phyloP scores from a whole-genome alignment of 2,797 vertebrate species.

The Phoebastria nigripes region DNA sequence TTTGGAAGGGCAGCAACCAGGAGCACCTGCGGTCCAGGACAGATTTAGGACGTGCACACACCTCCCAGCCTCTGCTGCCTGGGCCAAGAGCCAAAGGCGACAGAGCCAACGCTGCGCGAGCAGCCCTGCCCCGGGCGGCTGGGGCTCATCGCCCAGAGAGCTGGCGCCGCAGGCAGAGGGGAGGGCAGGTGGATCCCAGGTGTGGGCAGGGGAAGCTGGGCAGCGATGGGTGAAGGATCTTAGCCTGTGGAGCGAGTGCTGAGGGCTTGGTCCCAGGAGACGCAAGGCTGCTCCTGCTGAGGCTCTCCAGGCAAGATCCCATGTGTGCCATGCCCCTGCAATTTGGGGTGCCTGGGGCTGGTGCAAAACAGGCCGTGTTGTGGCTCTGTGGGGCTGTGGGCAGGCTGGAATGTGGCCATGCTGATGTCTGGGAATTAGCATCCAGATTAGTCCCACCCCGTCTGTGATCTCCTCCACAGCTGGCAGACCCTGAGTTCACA shows the following conservation, averaged over 20 bases:
- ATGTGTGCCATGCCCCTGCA: rapidly evolving
- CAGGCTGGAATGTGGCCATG: rapidly evolving
- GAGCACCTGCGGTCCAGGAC: not conserved
- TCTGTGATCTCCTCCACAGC: not conserved
- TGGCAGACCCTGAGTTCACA: rapidly evolving
- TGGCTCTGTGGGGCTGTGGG: no score
- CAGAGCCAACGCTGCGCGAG: not conserved
- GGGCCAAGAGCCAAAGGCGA: not conserved
- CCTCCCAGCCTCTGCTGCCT: not conserved
- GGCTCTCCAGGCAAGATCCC: not conserved
- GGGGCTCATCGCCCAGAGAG: not conserved
- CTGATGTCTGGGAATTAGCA: not conserved
- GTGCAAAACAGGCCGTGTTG: rapidly evolving
- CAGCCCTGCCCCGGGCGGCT: rapidly evolving
- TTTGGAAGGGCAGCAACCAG: not conserved
- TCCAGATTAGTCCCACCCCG: not conserved
- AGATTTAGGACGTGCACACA: not conserved
- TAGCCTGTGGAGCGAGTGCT: rapidly evolving
- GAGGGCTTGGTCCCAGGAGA: not conserved
- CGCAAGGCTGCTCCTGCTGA: not conserved
- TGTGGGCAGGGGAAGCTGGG: not conserved
- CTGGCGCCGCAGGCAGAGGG: not conserved
- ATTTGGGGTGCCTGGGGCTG: not conserved
- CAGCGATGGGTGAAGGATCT: not conserved
- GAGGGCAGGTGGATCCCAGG: not conserved